A percentile compares a stretch with the other conserved stretches of the same genome.
phyloP scores from a whole-genome alignment of 2,888 invertebrate species.

The Eugnorisma glareosa region DNA sequence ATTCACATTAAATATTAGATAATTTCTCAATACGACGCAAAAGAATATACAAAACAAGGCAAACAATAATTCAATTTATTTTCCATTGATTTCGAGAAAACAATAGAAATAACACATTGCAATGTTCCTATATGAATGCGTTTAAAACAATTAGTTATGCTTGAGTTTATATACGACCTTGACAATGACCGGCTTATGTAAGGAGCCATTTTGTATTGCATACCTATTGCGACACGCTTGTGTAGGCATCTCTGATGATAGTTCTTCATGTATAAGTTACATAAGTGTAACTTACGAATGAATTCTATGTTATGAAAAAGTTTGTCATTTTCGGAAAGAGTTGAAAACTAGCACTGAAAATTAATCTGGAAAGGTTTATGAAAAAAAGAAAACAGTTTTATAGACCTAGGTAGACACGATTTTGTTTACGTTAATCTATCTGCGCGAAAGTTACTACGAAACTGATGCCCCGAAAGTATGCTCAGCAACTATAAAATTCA shows the following conservation, averaged over 20 bases:
- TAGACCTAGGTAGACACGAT: too few species aligned
- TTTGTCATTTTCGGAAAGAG: too few species aligned
- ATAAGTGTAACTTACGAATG: slow-evolving; percentile 4
- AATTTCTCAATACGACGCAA: background rate
- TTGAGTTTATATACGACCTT: slow-evolving; percentile 63
- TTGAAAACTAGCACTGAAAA: too few species aligned
- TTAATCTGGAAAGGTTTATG: too few species aligned
- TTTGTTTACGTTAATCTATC: too few species aligned
- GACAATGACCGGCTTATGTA: slow-evolving; percentile 72
- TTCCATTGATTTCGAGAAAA: slow-evolving; percentile 41
- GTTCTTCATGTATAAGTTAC: background rate
- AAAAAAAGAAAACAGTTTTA: too few species aligned
- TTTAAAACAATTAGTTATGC: slow-evolving; percentile 47
- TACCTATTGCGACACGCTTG: slow-evolving; percentile 66
- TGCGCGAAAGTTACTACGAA: too few species aligned
- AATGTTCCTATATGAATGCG: slow-evolving; percentile 44
- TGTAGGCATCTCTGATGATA: slow-evolving; percentile 37
- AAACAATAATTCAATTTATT: slow-evolving; percentile 40
- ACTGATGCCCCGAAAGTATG: too few species aligned
- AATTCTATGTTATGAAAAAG: background rate
- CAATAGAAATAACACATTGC: slow-evolving; percentile 47
- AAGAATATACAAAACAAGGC: slow-evolving; percentile 17
- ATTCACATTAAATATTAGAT: background rate
- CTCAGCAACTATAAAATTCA: too few species aligned
- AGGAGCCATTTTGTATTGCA: slow-evolving; percentile 66